Evolutionary conservation across 2,113 vertebrate species (phyloP).

Genomic region (Ceuthmochares aereus): DNA sequence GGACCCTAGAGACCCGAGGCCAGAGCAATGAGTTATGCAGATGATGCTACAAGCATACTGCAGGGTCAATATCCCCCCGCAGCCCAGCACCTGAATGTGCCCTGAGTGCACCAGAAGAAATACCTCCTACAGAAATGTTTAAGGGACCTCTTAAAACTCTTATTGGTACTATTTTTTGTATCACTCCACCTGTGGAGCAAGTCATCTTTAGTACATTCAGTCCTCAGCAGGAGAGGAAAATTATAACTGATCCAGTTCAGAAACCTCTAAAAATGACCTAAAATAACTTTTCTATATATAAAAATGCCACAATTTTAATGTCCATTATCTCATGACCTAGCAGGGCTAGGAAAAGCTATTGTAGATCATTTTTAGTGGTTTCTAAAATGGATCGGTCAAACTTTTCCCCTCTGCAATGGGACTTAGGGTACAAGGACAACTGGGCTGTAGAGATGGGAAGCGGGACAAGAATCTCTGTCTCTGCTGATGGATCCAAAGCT

Average conservation of each 20-base stretch:
- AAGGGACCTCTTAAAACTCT: constrained; percentile 49
- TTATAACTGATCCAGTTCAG: constrained; percentile 59
- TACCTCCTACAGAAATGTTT: constrained; percentile 26
- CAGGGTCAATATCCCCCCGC: neutral
- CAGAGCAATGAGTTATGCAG: neutral
- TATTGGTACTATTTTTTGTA: constrained; percentile 61
- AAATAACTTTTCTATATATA: constrained; percentile 68
- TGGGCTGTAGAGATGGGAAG: neutral
- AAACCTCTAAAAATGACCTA: constrained; percentile 64
- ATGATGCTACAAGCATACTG: neutral
- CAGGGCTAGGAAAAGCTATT: constrained; percentile 57
- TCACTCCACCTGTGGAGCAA: constrained; percentile 50
- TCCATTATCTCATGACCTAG: constrained; percentile 65
- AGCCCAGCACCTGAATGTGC: neutral
- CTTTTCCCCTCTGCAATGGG: neutral
- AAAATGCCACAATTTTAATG: constrained; percentile 59
- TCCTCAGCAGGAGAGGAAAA: constrained; percentile 54
- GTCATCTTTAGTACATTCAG: constrained; percentile 23
- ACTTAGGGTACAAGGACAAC: neutral
- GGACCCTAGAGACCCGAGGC: neutral
- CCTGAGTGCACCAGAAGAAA: neutral
- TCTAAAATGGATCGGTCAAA: constrained; percentile 51
- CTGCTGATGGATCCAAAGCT: neutral
- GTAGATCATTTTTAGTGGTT: constrained; percentile 62
- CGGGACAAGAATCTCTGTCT: neutral